Evolutionary conservation across 2,888 invertebrate species (phyloP), one percentile per base, ranked within the genome.

Genomic region (Alentia gelatinosa): DNA sequence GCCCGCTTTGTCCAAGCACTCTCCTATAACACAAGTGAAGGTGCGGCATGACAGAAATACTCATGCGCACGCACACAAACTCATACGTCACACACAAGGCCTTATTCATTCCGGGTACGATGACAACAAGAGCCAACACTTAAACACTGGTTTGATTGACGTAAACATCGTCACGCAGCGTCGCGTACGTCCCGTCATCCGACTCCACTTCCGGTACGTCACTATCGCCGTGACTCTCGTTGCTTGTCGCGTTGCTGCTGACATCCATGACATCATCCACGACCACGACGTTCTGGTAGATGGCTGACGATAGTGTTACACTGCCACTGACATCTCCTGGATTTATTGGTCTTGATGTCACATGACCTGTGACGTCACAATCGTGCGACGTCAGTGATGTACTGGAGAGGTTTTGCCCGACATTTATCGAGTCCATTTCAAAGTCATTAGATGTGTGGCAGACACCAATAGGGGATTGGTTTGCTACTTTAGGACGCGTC

Each of bases 161-260:
- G 79, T 79, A 79, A 30, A 79, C 19, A 79, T 23, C 35, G 12
- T 30, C 42, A 30, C 7, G 26, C 19, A 86, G 86, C 9, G 19
- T 30, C 47, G 19, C 86, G 50, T 86, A 86, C 3, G 86, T 86
- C 1, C 86, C 86, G 30, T 33, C 47, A 30, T 86, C 86, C 30
- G 15, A 30, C 37, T 30, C n/a, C 68, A 30, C 5, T 30, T 7
- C 79, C 39, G 19, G 19, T 1, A n/a, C n/a, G 15, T 5, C 23
- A 12, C 47, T 47, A 12, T 19, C 47, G 47, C 47, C 47, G 47
- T 9, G 19, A 47, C 47, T 19, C 47, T 19, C 9, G 9, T 19
- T 12, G 19, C 47, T 47, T 47, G 47, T 47, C 47, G 9, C 9
- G 9, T 19, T 9, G 9, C 47, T 47, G 33, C 15, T 33, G 74